phyloP scores from a whole-genome alignment of 1,140 invertebrate species.

The Solenopsis invicta region DNA sequence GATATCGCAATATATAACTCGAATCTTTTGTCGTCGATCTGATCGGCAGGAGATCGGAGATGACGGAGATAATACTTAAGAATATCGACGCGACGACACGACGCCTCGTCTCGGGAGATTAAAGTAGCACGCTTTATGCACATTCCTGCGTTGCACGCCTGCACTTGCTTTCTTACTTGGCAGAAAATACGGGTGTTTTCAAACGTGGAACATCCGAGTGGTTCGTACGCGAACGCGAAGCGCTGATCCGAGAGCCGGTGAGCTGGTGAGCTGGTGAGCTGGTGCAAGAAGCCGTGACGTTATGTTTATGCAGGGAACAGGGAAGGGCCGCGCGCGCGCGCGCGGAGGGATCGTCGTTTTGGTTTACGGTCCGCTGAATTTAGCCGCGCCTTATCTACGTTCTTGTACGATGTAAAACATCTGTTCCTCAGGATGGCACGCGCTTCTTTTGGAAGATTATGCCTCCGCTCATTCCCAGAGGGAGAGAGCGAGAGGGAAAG shows the following conservation, averaged over 20 bases:
- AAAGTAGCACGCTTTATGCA: slow-evolving; percentile 42
- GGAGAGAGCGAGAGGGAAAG: background rate
- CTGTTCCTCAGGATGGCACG: slow-evolving; percentile 58
- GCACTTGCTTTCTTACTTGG: slow-evolving; percentile 53
- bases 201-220: slow-evolving; percentile 29
- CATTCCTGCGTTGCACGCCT: slow-evolving; percentile 37
- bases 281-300: slow-evolving; percentile 79
- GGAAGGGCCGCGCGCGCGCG: slow-evolving; percentile 63
- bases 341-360: slow-evolving; percentile 79
- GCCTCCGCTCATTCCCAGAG: slow-evolving; percentile 33
- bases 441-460: slow-evolving; percentile 55
- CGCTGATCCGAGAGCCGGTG: slow-evolving; percentile 31
- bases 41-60: background rate
- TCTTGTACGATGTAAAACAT: slow-evolving; percentile 70
- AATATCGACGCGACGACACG: background rate
- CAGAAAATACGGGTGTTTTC: slow-evolving; percentile 45
- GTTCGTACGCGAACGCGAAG: background rate
- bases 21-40: background rate
- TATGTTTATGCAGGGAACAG: slow-evolving; percentile 65
- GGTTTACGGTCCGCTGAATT: slow-evolving; percentile 82
- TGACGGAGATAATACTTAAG: background rate
- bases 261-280: background rate
- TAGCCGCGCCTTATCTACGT: slow-evolving; percentile 81
- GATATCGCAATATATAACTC: background rate
- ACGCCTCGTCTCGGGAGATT: background rate